These are phyloP conservation scores for Athetis lepigone DNA, from an alignment of 2,888 invertebrate genomes.

Conservation along the genomic window DNA sequence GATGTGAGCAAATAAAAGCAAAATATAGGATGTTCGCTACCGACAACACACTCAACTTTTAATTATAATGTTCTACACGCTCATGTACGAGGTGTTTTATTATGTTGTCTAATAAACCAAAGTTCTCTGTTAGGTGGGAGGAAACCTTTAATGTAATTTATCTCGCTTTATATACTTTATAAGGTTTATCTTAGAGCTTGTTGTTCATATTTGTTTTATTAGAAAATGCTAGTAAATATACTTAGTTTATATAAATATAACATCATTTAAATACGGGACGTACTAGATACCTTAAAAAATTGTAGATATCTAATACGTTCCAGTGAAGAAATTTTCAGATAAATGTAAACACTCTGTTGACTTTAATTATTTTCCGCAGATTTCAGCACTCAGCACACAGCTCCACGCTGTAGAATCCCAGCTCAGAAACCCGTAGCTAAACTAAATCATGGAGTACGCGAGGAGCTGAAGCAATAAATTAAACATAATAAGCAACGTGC, in stretches of 20 bases:
- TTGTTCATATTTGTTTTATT: background rate
- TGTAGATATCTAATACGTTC: no score
- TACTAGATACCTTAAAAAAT: no score
- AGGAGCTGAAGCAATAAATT: conserved; percentile 48
- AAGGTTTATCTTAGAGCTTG: background rate
- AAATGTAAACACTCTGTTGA: no score
- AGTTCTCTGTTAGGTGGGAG: conserved; percentile 1
- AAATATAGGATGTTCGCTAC: conserved; percentile 65
- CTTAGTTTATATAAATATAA: background rate
- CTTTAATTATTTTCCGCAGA: no score
- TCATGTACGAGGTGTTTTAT: conserved; percentile 33
- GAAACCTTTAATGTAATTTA: conserved; percentile 23
- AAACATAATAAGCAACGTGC: conserved; percentile 59
- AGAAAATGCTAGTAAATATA: background rate
- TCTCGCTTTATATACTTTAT: conserved; percentile 7
- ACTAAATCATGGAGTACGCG: conserved; percentile 25
- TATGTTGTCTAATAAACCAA: conserved; percentile 25
- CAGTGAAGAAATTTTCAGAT: no score
- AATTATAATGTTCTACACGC: conserved; percentile 55
- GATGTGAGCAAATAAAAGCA: conserved; percentile 74
- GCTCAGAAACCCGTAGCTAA: conserved; percentile 12
- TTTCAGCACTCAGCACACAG: no score
- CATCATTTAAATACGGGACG: no score
- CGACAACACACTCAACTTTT: conserved; percentile 55
- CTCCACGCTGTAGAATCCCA: background rate